Percentiles rank a stretch among this genome's conserved stretches.
phyloP scores from a whole-genome alignment of 2,888 invertebrate genomes.

The Ernsta delagoae region DNA sequence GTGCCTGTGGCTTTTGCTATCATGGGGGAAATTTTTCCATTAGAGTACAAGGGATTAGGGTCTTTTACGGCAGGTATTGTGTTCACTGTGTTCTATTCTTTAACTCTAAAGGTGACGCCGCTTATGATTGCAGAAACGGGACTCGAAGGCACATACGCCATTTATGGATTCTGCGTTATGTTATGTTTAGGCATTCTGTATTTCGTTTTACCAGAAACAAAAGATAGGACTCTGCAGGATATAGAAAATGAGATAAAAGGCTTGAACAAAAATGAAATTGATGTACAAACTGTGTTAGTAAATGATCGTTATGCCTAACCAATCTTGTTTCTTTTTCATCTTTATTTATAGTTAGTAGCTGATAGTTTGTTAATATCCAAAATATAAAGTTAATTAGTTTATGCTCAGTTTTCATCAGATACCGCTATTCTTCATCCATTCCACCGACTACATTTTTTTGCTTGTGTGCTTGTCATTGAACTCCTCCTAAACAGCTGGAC shows the following conservation, averaged over 20 bases:
- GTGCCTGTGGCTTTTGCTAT: constrained; percentile 50
- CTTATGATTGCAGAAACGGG: constrained; percentile 48
- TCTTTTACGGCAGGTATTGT: constrained; percentile 45
- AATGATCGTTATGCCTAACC: not conserved
- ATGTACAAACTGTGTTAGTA: constrained; percentile 14
- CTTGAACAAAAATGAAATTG: not conserved
- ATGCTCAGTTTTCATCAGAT: too few relatives aligned
- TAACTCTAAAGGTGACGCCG: constrained; percentile 50
- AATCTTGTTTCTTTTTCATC: not conserved
- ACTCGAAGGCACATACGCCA: constrained; percentile 48
- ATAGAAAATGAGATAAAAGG: constrained; percentile 53
- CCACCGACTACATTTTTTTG: too few relatives aligned
- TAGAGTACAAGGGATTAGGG: constrained; percentile 50
- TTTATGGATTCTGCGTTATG: constrained; percentile 40
- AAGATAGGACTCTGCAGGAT: constrained; percentile 53
- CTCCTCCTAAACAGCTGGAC: too few relatives aligned
- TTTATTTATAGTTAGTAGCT: too few relatives aligned
- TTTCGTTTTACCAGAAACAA: constrained; percentile 54
- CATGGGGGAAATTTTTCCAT: constrained; percentile 51
- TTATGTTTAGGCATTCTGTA: constrained; percentile 44
- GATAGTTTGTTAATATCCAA: too few relatives aligned
- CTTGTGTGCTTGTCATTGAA: too few relatives aligned
- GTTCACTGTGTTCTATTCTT: constrained; percentile 46
- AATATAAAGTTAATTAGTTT: too few relatives aligned
- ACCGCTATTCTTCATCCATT: too few relatives aligned